phyloP scores from a whole-genome alignment of 2,797 vertebrate species.

The Epinephelus awoara region DNA sequence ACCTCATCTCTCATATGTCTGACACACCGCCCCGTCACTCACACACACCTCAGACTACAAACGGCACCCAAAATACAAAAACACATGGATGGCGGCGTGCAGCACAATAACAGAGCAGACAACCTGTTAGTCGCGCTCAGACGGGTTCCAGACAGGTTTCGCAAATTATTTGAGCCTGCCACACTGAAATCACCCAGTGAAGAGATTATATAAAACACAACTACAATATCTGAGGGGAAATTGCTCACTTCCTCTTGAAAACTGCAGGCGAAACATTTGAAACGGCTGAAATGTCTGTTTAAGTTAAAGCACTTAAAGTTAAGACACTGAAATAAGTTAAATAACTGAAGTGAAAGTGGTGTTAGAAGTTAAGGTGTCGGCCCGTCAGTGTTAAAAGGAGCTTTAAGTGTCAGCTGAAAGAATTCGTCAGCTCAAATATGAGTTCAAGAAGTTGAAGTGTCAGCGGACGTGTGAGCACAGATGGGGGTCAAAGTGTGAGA shows the following conservation, averaged over 20 bases:
- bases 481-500: background rate
- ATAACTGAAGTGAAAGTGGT: background rate
- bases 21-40: constrained; percentile 49
- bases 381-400: background rate
- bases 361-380: constrained; percentile 10
- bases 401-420: constrained; percentile 1
- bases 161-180: constrained; percentile 30
- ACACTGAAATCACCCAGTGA: background rate
- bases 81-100: background rate
- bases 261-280: background rate
- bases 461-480: background rate
- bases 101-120: constrained; percentile 42
- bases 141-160: constrained; percentile 41
- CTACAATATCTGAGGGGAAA: background rate
- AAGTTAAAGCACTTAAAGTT: too few relatives aligned
- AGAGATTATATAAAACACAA: constrained; percentile 2
- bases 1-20: constrained; percentile 58
- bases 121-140: constrained; percentile 46
- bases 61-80: constrained; percentile 27
- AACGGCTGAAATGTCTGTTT: background rate
- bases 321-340: background rate
- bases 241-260: background rate
- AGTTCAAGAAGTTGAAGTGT: constrained; percentile 6
- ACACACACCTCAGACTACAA: constrained; percentile 43
- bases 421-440: background rate